phyloP scores from a whole-genome alignment of 2,888 invertebrate genomes.

The Drosophila mettleri region DNA sequence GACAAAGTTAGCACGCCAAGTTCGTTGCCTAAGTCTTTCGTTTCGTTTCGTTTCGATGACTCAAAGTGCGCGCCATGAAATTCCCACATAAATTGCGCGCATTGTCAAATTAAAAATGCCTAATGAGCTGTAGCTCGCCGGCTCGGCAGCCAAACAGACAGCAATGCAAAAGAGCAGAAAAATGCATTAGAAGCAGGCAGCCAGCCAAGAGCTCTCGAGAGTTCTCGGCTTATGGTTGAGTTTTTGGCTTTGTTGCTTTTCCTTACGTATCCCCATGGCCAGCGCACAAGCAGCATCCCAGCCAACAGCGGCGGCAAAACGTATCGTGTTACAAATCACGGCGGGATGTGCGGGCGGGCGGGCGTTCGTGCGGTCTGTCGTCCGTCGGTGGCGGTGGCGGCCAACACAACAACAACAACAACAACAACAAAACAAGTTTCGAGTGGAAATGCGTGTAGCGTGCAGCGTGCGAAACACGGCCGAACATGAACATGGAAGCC shows the following conservation, averaged over 20 bases:
- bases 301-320: conserved; percentile 70
- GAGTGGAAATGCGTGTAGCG: conserved; percentile 81
- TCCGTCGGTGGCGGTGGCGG: conserved; percentile 10
- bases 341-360: conserved; percentile 51
- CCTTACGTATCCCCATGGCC: conserved; percentile 16
- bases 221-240: conserved; percentile 28
- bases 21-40: conserved; percentile 78
- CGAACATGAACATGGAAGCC: conserved; percentile 74
- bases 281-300: conserved; percentile 39
- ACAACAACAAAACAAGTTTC: conserved; percentile 70
- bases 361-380: conserved; percentile 17
- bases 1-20: conserved; percentile 61
- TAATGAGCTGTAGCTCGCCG: conserved; percentile 77
- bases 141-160: conserved; percentile 28
- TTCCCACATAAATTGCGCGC: conserved; percentile 83
- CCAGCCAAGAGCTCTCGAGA: conserved; percentile 27
- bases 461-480: conserved; percentile 78
- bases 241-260: conserved; percentile 4
- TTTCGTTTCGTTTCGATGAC: conserved; percentile 73
- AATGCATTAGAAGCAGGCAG: conserved; percentile 67
- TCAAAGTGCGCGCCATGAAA: conserved; percentile 71
- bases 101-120: conserved; percentile 83
- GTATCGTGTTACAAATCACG: conserved; percentile 81
- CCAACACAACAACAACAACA: conserved; percentile 17
- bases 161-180: conserved; percentile 74